Evolutionary conservation across 2,888 invertebrate genomes (phyloP), one percentile per base, ranked within the genome.

Genomic region (Polyploca ridens): DNA sequence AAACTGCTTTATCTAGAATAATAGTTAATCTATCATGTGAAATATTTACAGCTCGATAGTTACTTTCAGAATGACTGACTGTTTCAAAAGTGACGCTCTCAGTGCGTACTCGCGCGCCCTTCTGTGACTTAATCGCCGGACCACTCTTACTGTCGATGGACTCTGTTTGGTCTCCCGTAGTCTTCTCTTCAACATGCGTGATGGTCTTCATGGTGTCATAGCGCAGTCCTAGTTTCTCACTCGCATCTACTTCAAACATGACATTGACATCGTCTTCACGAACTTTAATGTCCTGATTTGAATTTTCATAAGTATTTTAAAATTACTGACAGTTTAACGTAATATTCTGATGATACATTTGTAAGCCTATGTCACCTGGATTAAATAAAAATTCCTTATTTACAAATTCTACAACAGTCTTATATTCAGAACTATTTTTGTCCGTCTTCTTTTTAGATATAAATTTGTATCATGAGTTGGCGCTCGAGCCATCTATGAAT

Each of bases 161-260:
- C 3, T 54, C 54, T 7, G 54, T 54, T 10, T 54, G 54, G 3
- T 54, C 54, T 3, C n/a, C 19, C 1, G 8, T 3, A 54, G 10
- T 19, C 54, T 16, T n/a, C 1, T 54, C 54, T 0, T 79, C 73
- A 0, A 86, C 73, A 60, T 87, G 83, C 0, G 89, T 89, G 38
- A 92, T 76, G 0, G 89, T 86, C 66, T 76, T 84, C 79, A 76
- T 86, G 0, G 90, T 86, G 49, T 90, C 84, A 68, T 89, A 91
- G 0, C 70, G 70, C 0, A 90, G 77, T 0, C 88, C 87, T 0
- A 90, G 78, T 1, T 82, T 69, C 13, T 78, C 65, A 0, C 72
- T 75, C 0, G 76, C 71, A 5, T 83, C 76, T 0, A 82, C 77
- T 0, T 82, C 81, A 49, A 91, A 90, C 82, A 91, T 83, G 0